A percentile compares a stretch with the other conserved stretches of the same genome.
Evolutionary conservation across 2,888 invertebrate genomes (phyloP).

Genomic region (Cybosia mesomella): DNA sequence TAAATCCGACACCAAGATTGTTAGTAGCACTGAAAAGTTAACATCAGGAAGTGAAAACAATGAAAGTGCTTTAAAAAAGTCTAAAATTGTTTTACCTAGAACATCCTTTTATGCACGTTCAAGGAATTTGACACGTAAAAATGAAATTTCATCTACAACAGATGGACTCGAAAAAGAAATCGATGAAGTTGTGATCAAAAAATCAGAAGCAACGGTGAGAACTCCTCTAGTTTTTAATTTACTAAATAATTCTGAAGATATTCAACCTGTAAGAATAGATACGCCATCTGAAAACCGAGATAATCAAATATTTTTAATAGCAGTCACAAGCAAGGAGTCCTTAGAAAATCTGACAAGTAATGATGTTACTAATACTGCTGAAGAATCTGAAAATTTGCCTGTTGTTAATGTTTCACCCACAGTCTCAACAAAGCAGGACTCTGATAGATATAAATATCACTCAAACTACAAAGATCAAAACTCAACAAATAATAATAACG

Average conservation of each 20-base stretch:
- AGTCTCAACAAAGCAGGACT: constrained; percentile 48
- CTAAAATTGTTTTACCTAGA: constrained; percentile 64
- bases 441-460: constrained; percentile 73
- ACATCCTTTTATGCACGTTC: constrained; percentile 76
- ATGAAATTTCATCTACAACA: constrained; percentile 53
- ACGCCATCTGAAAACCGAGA: constrained; percentile 51
- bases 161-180: constrained; percentile 43
- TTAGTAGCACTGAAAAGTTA: constrained; percentile 57
- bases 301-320: constrained; percentile 68
- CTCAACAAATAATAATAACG: constrained; percentile 50
- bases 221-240: constrained; percentile 73
- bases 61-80: constrained; percentile 41
- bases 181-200: constrained; percentile 57
- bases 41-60: constrained; percentile 42
- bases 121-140: constrained; percentile 59
- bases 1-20: constrained; percentile 52
- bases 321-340: constrained; percentile 75
- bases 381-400: constrained; percentile 64
- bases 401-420: constrained; percentile 57
- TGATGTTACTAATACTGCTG: constrained; percentile 60
- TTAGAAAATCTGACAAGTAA: constrained; percentile 66
- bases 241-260: constrained; percentile 62
- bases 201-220: constrained; percentile 63
- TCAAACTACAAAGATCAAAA: constrained; percentile 72
- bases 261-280: constrained; percentile 39